Base-by-base conservation (phyloP, 2,888 invertebrate genomes). In the Elysia crispata region DNA sequence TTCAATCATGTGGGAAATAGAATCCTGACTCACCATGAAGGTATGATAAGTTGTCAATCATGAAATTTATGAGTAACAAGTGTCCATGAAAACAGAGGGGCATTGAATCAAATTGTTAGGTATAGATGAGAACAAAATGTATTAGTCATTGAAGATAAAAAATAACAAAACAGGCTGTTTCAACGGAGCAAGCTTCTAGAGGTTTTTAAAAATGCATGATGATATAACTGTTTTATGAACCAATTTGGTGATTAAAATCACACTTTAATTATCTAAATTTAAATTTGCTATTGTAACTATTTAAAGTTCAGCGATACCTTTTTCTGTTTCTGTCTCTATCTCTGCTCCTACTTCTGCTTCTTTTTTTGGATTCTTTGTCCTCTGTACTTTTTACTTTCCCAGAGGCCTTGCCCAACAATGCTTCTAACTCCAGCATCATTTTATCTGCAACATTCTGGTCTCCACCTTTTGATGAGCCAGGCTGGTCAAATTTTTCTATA, bases 391-490 rank as follows among this genome's bases (percentile, higher is more conserved):
- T 70, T 6, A 20, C 41, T 28, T 72, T 69, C 30, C 67, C 67
- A 3, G 66, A 62, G 11, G 76, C n/a, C 83, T 78, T 79, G 20
- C 80, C 86, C 78, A 92, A 83, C 66, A 93, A 83, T 1, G 91
- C 90, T 77, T 93, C 93, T 41, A 93, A 85, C 82, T 93, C 92
- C 54, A 86, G 90, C 90, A 93, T 89, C 90, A 93, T 89, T 15
- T 74, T 77, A 5, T 79, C 73, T 33, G 83, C 85, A 28, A 83
- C 84, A 70, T 60, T 76, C 62, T 75, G 77, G 20, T 80, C 80
- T 57, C 86, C 82, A 20, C 31, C 60, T 18, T 74, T 77, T 25
- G 25, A 31, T n/a, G 66, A 31, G n/a, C 25, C 33, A n/a, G 49
- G 62, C 64, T 60, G 50, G 54, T 60, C 60, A 23, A 50, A 49